Evolutionary conservation across 2,113 vertebrate species (phyloP).

Genomic region (Chunga burmeisteri): DNA sequence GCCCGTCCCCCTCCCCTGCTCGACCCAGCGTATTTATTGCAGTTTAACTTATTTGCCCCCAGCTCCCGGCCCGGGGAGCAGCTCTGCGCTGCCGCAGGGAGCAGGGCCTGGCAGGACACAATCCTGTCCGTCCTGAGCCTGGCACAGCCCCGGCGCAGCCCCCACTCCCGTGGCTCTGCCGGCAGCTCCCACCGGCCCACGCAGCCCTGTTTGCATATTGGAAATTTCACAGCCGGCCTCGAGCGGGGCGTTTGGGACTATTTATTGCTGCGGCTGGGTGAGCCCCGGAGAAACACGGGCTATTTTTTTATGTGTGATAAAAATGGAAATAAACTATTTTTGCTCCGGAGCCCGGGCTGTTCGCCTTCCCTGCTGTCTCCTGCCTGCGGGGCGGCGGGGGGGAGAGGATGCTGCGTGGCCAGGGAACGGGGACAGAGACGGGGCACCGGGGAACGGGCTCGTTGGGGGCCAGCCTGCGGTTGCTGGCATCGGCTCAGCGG

Average conservation of each 20-base stretch:
- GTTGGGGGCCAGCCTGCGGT: rapidly evolving
- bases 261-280: constrained; percentile 33
- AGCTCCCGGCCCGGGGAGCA: neutral
- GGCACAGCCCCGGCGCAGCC: neutral
- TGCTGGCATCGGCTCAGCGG: neutral
- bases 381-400: rapidly evolving
- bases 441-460: rapidly evolving
- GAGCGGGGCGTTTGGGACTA: neutral
- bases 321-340: constrained; percentile 43
- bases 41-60: constrained; percentile 13
- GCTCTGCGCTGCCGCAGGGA: neutral
- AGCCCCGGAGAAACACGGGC: neutral
- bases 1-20: neutral
- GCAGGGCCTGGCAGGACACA: rapidly evolving
- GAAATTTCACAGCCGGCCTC: neutral
- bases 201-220: rapidly evolving
- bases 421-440: rapidly evolving
- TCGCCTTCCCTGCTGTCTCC: neutral
- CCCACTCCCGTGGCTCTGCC: neutral
- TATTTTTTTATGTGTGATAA: neutral
- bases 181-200: neutral
- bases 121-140: neutral
- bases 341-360: neutral
- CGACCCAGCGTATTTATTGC: neutral
- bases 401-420: neutral